Conservation (phyloP, 2,113 vertebrate species). For the Gavia stellata region DNA sequence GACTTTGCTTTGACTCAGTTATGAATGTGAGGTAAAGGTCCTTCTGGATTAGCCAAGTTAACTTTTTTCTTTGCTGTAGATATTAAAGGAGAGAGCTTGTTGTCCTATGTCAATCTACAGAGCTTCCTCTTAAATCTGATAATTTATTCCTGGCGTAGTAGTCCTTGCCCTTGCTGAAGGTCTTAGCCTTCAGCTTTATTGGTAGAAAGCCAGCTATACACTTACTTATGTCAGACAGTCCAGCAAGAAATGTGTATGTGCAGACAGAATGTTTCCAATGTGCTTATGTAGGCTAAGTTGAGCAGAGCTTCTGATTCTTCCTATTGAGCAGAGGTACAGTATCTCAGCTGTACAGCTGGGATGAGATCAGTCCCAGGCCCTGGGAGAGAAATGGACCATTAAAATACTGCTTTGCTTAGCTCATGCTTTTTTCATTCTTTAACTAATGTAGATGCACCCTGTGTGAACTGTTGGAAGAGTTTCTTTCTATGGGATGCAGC, state of each 20-base stretch:
- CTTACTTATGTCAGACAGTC: not conserved
- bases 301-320: not conserved
- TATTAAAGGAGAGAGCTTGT: not conserved
- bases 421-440: not conserved
- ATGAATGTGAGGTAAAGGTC: not conserved
- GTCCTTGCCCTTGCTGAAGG: not conserved
- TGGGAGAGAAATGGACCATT: not conserved
- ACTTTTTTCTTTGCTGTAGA: not conserved
- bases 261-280: not conserved
- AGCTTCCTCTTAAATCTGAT: not conserved
- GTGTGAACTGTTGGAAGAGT: not conserved
- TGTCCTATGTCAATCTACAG: not conserved
- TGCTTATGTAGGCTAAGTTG: not conserved
- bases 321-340: fast-evolving
- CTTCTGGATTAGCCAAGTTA: not conserved
- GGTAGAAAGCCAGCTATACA: not conserved
- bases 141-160: not conserved
- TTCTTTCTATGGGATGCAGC: not conserved
- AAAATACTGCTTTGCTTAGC: not conserved
- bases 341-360: not conserved
- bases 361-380: not conserved
- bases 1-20: not conserved
- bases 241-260: not conserved
- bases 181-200: not conserved
- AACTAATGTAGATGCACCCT: not conserved